Base-by-base conservation (phyloP, 2,888 invertebrate genomes). In the Neocrepidodera transversa region DNA sequence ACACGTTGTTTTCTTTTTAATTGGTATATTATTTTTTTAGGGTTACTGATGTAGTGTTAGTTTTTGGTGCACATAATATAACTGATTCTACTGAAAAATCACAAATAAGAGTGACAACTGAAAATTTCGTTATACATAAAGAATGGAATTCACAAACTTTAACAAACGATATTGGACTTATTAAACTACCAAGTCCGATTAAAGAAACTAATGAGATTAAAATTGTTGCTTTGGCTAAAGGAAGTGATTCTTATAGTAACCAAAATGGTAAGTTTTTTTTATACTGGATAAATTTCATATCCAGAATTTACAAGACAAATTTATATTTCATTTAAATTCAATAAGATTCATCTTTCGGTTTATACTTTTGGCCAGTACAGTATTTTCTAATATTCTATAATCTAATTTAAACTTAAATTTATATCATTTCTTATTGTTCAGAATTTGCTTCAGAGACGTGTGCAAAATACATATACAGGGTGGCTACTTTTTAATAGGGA, bases 131-230 rank as follows among this genome's bases (percentile, higher is more conserved):
- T 23, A 72, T 80, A 1, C 81, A 82, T 64, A 74, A 78, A 40
- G 20, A 68, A 0, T 81, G 80, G 80, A 67, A 76, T 36, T 13
- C 72, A 0, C 13, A 58, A 0, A 68, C 68, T 14, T 65, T 82
- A 2, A 80, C 81, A 60, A 80, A 82, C 62, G 83, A 83, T 56
- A 76, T 83, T 47, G 82, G 81, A 1, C 30, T 71, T 8, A 52
- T 71, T 1, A 65, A 59, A 42, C 57, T 71, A 18, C 64, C 62
- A 3, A 32, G 11, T 32, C 11, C 32, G 1, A 32, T 32, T 13
- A 40, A 38, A 2, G 53, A 67, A 40, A 68, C 45, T 28, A 14
- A 51, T 5, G 51, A 55, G 14, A 66, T 69, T 6, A 50, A 48
- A 45, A 62, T 63, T 1, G 42, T 70, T 13, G 23, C 55, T 30